Conservation (phyloP, 2,888 invertebrate species). For the Athalia rosae region DNA sequence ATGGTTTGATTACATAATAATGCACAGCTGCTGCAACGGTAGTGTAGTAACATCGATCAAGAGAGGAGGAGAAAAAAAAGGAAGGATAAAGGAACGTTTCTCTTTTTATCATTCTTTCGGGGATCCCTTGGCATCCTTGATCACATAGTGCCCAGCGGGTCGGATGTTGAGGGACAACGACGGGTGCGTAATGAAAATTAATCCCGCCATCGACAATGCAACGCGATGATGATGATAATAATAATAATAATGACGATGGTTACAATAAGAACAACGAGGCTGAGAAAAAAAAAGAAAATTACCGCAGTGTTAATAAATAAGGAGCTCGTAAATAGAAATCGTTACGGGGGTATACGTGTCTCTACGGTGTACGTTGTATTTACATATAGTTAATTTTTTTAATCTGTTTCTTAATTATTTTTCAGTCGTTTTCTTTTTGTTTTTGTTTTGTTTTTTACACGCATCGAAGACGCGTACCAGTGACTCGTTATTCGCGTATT, state of each 20-base stretch:
- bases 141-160: background rate
- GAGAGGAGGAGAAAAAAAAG: background rate
- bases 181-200: slow-evolving; percentile 23
- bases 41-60: background rate
- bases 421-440: too few relatives aligned
- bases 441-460: background rate
- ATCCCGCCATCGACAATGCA: background rate
- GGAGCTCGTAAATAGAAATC: background rate
- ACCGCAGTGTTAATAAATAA: background rate
- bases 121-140: background rate
- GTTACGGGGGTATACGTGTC: too few relatives aligned
- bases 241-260: background rate
- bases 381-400: too few relatives aligned
- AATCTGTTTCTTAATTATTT: too few relatives aligned
- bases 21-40: slow-evolving; percentile 39
- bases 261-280: background rate
- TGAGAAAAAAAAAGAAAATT: slow-evolving; percentile 9
- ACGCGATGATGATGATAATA: background rate
- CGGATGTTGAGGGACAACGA: slow-evolving; percentile 25
- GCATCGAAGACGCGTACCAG: too few relatives aligned
- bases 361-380: too few relatives aligned
- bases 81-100: too few relatives aligned
- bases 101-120: slow-evolving; percentile 1
- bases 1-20: slow-evolving; percentile 62
- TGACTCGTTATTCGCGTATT: too few relatives aligned